Evolutionary conservation across 2,113 vertebrate genomes (phyloP), one percentile per base, ranked within the genome.

Genomic region (Melanotaenia duboulayi): DNA sequence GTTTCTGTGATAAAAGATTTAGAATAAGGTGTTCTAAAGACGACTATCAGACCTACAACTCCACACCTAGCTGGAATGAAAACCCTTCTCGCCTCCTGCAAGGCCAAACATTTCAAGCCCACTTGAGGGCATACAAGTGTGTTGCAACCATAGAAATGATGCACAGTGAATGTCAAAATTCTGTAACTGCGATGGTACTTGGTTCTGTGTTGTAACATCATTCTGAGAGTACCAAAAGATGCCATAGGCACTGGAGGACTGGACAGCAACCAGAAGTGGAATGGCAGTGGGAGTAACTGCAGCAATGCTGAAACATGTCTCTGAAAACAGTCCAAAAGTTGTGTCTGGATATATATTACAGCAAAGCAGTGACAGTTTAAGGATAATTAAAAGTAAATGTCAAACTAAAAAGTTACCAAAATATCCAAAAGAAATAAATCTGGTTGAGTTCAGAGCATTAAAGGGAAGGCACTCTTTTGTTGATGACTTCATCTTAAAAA

Each of bases 1-100:
- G 60, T 76, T 16, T 44, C 70, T 81, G 49, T 64, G 73, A 76
- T 69, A 65, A 76, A 80, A 78, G 24, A 74, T 86, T 86, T 62
- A 86, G 61, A 68, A 59, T 54, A 46, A 78, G 44, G 23, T n/a
- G 4, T 55, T 69, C 56, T 78, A 73, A 83, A 79, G 71, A 78
- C 16, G 16, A 72, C 57, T 65, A 44, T 32, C 62, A 76, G 61
- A 64, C 35, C 28, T 51, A 46, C 22, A 46, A 10, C 32, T 52
- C 61, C 49, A 42, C 67, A 67, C 22, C 4, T 24, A 35, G 44
- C 46, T 67, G 52, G 39, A 49, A 14, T 46, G 13, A 73, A 57
- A 83, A 32, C 44, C 8, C 6, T 65, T 44, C 39, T 72, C 14
- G 68, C 17, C 23, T 49, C 25, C 39, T 71, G 32, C 55, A 69